Percentiles rank a stretch among this genome's conserved stretches.
Evolutionary conservation across 2,797 vertebrate genomes (phyloP).

Genomic region (Megalops cyprinoides): DNA sequence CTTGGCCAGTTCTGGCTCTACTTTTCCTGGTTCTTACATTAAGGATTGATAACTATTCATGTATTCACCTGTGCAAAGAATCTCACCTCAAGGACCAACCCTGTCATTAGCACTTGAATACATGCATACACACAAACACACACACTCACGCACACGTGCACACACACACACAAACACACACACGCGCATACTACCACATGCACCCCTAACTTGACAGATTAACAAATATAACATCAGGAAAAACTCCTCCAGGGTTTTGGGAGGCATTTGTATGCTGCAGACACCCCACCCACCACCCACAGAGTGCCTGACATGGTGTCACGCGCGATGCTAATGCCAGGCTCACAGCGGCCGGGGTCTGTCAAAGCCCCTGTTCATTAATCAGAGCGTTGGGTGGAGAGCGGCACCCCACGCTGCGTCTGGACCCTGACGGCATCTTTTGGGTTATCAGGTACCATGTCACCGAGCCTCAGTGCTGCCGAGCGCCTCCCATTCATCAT

Average conservation of each 20-base stretch:
- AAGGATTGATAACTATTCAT: neutral
- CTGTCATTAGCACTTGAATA: too few relatives aligned
- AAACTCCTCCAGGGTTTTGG: neutral
- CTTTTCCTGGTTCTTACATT: neutral
- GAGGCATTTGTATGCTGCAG: neutral
- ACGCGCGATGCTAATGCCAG: neutral
- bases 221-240: neutral
- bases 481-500: slow-evolving; percentile 28
- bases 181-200: too few relatives aligned
- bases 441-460: slow-evolving; percentile 25
- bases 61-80: too few relatives aligned
- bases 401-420: slow-evolving; percentile 6
- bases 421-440: slow-evolving; percentile 22
- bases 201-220: too few relatives aligned
- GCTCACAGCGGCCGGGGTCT: neutral
- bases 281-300: neutral
- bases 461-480: neutral
- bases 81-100: too few relatives aligned
- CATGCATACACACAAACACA: too few relatives aligned
- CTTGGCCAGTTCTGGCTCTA: slow-evolving; percentile 10
- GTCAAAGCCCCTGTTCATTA: slow-evolving; percentile 19
- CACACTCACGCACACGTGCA: too few relatives aligned
- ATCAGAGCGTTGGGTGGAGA: slow-evolving; percentile 17
- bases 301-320: neutral
- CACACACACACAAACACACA: neutral